phyloP scores from a whole-genome alignment of 1,140 invertebrate species.

The Varroa destructor region DNA sequence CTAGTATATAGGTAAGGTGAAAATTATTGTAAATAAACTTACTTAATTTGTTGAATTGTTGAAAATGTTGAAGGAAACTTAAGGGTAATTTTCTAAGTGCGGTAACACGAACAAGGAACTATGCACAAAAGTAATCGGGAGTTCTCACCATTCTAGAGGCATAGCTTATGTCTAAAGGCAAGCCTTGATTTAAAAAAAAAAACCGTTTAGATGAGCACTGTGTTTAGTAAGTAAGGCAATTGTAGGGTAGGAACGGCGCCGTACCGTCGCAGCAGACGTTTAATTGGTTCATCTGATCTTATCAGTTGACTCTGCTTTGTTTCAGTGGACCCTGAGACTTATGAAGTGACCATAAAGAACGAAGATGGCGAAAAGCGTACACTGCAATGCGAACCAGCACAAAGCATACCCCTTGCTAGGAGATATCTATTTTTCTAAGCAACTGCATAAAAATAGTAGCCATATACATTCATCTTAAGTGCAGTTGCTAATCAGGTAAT shows the following conservation, averaged over 20 bases:
- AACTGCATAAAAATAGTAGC: background rate
- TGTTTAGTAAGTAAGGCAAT: background rate
- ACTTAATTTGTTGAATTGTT: background rate
- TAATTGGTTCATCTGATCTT: background rate
- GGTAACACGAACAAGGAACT: slow-evolving; percentile 31
- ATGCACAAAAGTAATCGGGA: slow-evolving; percentile 29
- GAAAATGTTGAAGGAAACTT: background rate
- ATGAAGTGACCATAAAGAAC: slow-evolving; percentile 36
- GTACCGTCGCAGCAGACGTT: too few relatives aligned
- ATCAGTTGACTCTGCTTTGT: slow-evolving; percentile 29
- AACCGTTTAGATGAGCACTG: background rate
- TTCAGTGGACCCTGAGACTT: slow-evolving; percentile 40
- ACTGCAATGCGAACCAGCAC: background rate
- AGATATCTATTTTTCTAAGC: slow-evolving; percentile 13
- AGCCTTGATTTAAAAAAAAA: slow-evolving; percentile 12
- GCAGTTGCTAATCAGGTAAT: background rate
- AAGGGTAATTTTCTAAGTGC: slow-evolving; percentile 14
- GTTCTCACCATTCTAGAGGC: slow-evolving; percentile 30
- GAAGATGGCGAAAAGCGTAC: slow-evolving; percentile 30
- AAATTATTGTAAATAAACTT: background rate
- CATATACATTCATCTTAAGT: background rate
- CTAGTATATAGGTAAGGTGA: too few relatives aligned
- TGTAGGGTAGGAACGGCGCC: background rate
- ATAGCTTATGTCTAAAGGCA: slow-evolving; percentile 14
- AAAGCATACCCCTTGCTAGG: background rate